Percentiles rank a stretch among this genome's conserved stretches.
Conservation (phyloP, 2,113 vertebrate genomes). For the Gavialis gangeticus region DNA sequence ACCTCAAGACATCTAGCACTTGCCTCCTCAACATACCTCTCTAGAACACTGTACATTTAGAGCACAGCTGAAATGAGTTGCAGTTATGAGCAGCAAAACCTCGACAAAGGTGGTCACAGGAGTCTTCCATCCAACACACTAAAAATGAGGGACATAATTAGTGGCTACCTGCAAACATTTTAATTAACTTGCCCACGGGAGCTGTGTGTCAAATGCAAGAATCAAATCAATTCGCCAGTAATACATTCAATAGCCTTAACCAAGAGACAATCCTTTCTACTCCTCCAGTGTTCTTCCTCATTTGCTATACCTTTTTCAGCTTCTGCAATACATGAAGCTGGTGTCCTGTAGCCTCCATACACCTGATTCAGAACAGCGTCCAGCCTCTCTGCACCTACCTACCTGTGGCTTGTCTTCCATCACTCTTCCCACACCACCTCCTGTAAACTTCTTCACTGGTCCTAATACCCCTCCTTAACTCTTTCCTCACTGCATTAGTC, state of each 20-base stretch:
- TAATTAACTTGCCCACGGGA: neutral
- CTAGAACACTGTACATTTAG: no score
- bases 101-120: neutral
- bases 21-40: no score
- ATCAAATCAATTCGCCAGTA: accelerated
- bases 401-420: neutral
- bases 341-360: neutral
- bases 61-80: neutral
- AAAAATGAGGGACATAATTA: neutral
- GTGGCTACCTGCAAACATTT: neutral
- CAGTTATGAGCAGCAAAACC: neutral
- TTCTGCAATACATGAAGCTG: accelerated
- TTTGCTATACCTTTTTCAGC: neutral
- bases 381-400: neutral
- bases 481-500: neutral
- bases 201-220: accelerated
- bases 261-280: accelerated
- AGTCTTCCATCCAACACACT: accelerated
- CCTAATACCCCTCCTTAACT: no score
- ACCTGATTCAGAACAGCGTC: neutral
- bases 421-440: neutral
- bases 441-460: no score
- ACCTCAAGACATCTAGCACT: no score
- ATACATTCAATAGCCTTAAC: neutral
- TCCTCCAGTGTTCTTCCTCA: neutral